Base-by-base conservation (phyloP, 2,797 vertebrate species). In the Dermochelys coriacea region DNA sequence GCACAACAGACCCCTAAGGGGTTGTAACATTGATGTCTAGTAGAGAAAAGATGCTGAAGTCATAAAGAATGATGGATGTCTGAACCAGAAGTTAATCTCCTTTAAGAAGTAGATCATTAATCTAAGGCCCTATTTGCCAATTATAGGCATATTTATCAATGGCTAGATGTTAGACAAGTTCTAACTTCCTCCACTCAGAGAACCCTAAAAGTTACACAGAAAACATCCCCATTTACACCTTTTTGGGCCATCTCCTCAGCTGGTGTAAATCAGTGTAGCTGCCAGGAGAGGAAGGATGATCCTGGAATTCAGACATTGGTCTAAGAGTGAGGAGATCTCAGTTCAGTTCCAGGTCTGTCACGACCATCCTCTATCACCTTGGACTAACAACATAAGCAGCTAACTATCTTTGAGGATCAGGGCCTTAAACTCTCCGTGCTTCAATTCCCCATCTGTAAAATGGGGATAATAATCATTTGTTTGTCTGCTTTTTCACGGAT, bases 81-180 rank as follows among this genome's bases (percentile, higher is more conserved):
- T 96, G 93, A 97, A 92, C 84, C 90, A 94, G 90, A 89, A 92
- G 90, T 96, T 97, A 95, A 95, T 97, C 91, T 95, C 95, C 86
- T 91, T 93, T 95, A 91, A 93, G 95, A 95, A 93, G 93, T 94
- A 93, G 92, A 92, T 95, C 96, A 96, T 97, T 97, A 97, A 97
- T 96, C 88, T 94, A 90, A 88, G 95, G 94, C 94, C 94, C 88
- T 94, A 94, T 2, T 0, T 95, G 93, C 93, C 91, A 85, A 84
- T 95, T 95, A 95, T 14, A 0, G 96, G 94, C 93, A 89, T 37
- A 6, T 93, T 96, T 96, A 95, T 96, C 95, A 95, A 94, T 90
- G 87, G 29, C 85, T 84, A 95, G 85, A 93, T 87, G 78, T 84
- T 78, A 93, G 88, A 93, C 96, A 80, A 45, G 93, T 95, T 94